These are phyloP conservation scores for Phasia obesa DNA, from an alignment of 2,888 invertebrate genomes.

Conservation along the genomic window DNA sequence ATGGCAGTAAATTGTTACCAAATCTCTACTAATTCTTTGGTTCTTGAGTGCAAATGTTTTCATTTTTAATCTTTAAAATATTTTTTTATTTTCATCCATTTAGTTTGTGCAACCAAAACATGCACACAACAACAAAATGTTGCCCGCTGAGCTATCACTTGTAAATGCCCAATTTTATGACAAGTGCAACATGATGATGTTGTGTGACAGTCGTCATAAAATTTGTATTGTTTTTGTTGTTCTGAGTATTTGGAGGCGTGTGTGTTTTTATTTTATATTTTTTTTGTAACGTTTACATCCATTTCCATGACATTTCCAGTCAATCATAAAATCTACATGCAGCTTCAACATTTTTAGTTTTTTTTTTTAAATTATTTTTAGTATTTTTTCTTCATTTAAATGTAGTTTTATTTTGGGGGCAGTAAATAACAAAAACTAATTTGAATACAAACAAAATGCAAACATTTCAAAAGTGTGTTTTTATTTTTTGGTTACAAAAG, in stretches of 20 bases:
- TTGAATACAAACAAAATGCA: conserved; percentile 52
- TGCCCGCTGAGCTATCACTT: conserved; percentile 46
- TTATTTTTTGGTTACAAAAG: neutral
- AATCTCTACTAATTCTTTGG: neutral
- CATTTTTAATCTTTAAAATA: neutral
- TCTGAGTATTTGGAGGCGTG: conserved; percentile 29
- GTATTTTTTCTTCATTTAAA: conserved; percentile 8
- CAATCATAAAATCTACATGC: conserved; percentile 65
- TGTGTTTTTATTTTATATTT: conserved; percentile 34
- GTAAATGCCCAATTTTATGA: conserved; percentile 70
- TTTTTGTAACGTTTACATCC: conserved; percentile 24
- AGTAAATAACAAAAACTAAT: conserved; percentile 56
- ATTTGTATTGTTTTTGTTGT: conserved; percentile 40
- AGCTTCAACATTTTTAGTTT: conserved; percentile 35
- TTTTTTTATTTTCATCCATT: neutral
- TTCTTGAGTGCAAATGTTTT: neutral
- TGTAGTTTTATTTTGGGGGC: conserved; percentile 34
- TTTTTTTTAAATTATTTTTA: conserved; percentile 12
- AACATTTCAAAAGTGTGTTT: conserved; percentile 17
- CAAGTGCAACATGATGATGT: conserved; percentile 71
- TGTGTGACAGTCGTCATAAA: conserved; percentile 64
- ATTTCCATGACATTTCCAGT: conserved; percentile 60
- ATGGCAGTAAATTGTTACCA: neutral
- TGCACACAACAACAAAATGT: conserved; percentile 21
- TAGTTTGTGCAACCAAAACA: conserved; percentile 11